Percentiles rank a stretch among this genome's conserved stretches.
These are phyloP conservation scores for Sabatieria punctata DNA, from an alignment of 2,888 invertebrate genomes.

Conservation along the genomic window DNA sequence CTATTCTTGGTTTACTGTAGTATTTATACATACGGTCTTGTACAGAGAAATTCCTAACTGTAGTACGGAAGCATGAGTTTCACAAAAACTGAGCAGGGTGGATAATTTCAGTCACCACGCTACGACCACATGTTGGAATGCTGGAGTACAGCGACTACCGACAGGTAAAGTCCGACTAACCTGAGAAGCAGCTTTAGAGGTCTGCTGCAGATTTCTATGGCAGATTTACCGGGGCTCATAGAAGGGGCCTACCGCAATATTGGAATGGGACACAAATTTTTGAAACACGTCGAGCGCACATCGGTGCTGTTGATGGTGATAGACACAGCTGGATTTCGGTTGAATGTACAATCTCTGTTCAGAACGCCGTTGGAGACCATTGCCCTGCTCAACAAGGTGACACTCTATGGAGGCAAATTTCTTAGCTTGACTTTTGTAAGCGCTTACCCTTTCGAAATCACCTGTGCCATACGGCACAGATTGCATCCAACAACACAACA, in stretches of 20 bases:
- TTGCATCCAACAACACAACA: no score
- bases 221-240: constrained; percentile 86
- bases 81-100: background rate
- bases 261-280: constrained; percentile 51
- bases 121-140: constrained; percentile 69
- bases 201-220: constrained; percentile 52
- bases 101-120: constrained; percentile 59
- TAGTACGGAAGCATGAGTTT: no score
- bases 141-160: constrained; percentile 57
- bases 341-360: constrained; percentile 48
- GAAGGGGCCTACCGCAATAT: constrained; percentile 81
- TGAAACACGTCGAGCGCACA: constrained; percentile 82
- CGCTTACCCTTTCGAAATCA: no score
- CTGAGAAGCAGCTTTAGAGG: background rate
- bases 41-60: no score
- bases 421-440: background rate
- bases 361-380: constrained; percentile 68
- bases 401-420: constrained; percentile 19
- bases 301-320: constrained; percentile 68
- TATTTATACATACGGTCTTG: no score
- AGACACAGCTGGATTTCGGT: constrained; percentile 72
- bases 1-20: no score
- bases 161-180: constrained; percentile 30
- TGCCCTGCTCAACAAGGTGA: constrained; percentile 55
- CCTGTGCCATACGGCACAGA: no score